Evolutionary conservation across 2,888 invertebrate genomes (phyloP).

Genomic region (Matsumyia berberina): DNA sequence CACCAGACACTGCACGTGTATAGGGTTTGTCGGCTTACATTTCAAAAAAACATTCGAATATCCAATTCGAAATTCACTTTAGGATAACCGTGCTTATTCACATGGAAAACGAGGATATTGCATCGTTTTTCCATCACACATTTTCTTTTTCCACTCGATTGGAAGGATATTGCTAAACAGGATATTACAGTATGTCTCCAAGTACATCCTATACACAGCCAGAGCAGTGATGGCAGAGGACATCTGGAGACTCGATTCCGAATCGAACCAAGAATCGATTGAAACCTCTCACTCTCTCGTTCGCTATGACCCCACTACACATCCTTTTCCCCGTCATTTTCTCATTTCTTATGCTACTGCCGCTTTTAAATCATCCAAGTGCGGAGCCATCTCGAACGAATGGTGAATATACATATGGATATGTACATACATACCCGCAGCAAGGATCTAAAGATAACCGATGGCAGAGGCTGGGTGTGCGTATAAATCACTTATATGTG

Average conservation of each 20-base stretch:
- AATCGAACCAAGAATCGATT: slow-evolving; percentile 64
- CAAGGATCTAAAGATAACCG: slow-evolving; percentile 22
- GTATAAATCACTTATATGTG: slow-evolving; percentile 74
- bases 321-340: slow-evolving; percentile 19
- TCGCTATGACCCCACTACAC: not conserved
- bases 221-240: slow-evolving; percentile 46
- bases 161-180: slow-evolving; percentile 60
- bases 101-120: slow-evolving; percentile 40
- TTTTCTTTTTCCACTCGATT: slow-evolving; percentile 46
- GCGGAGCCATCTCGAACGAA: slow-evolving; percentile 45
- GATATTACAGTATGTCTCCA: slow-evolving; percentile 61
- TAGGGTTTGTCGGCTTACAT: too few species aligned
- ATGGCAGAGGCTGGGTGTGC: slow-evolving; percentile 53
- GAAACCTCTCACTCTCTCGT: slow-evolving; percentile 13
- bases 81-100: not conserved
- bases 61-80: slow-evolving; percentile 14
- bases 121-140: slow-evolving; percentile 15
- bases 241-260: slow-evolving; percentile 67
- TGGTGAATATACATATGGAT: slow-evolving; percentile 19
- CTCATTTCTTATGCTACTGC: slow-evolving; percentile 14
- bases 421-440: not conserved
- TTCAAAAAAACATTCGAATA: not conserved
- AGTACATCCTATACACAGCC: slow-evolving; percentile 25
- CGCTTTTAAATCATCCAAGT: slow-evolving; percentile 45
- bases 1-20: too few species aligned